phyloP scores from a whole-genome alignment of 2,888 invertebrate genomes.

The Euclidia mi region DNA sequence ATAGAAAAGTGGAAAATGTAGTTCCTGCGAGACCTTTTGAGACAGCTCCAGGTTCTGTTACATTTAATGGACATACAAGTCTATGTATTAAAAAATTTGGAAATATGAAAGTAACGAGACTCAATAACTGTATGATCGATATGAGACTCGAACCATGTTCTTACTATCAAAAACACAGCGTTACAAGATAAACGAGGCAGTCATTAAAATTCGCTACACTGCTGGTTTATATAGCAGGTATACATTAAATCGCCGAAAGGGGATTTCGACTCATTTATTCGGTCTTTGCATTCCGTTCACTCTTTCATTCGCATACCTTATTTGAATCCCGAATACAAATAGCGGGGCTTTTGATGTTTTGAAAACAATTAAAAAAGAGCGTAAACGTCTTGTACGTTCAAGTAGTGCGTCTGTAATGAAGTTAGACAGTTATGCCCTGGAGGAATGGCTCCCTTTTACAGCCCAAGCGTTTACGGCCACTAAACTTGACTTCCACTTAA shows the following conservation, averaged over 20 bases:
- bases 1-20: too few relatives aligned
- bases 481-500: conserved; percentile 77
- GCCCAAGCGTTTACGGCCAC: conserved; percentile 76
- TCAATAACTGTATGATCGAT: too few relatives aligned
- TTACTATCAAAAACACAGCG: too few relatives aligned
- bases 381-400: conserved; percentile 44
- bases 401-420: conserved; percentile 71
- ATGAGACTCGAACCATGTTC: too few relatives aligned
- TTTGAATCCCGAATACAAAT: conserved; percentile 21
- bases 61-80: too few relatives aligned
- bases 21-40: too few relatives aligned
- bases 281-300: conserved; percentile 13
- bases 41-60: too few relatives aligned
- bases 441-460: conserved; percentile 69
- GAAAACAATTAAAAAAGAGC: conserved; percentile 54
- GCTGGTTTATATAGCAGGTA: background rate
- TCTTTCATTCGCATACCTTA: conserved; percentile 15
- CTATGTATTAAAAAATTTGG: too few relatives aligned
- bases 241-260: conserved; percentile 3
- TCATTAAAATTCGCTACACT: too few relatives aligned
- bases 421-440: conserved; percentile 74
- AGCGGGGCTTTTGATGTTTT: conserved; percentile 43
- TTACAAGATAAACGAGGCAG: too few relatives aligned
- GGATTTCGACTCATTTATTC: conserved; percentile 11
- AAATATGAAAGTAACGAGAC: too few relatives aligned